Percentiles rank a stretch among this genome's conserved stretches.
Conservation (phyloP, 2,797 vertebrate species). For the Falco novaeseelandiae region DNA sequence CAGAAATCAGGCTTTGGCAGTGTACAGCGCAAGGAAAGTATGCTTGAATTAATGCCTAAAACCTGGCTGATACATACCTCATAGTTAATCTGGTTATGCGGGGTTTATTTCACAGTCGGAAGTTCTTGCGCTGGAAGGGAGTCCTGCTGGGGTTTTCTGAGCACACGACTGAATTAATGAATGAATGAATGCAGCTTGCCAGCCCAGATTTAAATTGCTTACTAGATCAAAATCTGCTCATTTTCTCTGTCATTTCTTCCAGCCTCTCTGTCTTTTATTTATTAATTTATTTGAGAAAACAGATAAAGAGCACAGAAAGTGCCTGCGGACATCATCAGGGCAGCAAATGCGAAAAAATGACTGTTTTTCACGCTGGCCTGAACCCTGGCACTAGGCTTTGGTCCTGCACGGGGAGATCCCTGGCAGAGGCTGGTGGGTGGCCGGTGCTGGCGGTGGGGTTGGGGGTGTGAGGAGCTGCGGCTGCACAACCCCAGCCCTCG, state of each 20-base stretch:
- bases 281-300: slow-evolving; percentile 60
- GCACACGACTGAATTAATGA: slow-evolving; percentile 76
- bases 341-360: slow-evolving; percentile 63
- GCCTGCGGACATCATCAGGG: slow-evolving; percentile 48
- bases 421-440: not conserved
- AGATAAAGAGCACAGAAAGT: slow-evolving; percentile 57
- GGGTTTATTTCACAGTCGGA: slow-evolving; percentile 80
- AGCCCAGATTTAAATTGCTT: slow-evolving; percentile 79
- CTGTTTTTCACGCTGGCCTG: not conserved
- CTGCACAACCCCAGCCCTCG: not conserved
- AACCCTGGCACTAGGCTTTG: not conserved
- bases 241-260: slow-evolving; percentile 66
- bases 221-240: slow-evolving; percentile 76
- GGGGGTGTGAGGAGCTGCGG: accelerated
- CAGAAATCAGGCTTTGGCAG: slow-evolving; percentile 28
- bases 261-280: slow-evolving; percentile 61
- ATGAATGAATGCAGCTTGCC: slow-evolving; percentile 75
- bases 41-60: slow-evolving; percentile 70
- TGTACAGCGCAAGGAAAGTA: slow-evolving; percentile 6
- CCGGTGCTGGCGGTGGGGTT: not conserved
- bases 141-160: slow-evolving; percentile 75
- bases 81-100: slow-evolving; percentile 77
- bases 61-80: slow-evolving; percentile 74
- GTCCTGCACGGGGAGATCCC: not conserved
- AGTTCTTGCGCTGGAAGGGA: slow-evolving; percentile 74